A percentile compares a stretch with the other conserved stretches of the same genome.
Evolutionary conservation across 92 coral and sea anemone species (phyloP).

Genomic region (Epizoanthus stellaris): DNA sequence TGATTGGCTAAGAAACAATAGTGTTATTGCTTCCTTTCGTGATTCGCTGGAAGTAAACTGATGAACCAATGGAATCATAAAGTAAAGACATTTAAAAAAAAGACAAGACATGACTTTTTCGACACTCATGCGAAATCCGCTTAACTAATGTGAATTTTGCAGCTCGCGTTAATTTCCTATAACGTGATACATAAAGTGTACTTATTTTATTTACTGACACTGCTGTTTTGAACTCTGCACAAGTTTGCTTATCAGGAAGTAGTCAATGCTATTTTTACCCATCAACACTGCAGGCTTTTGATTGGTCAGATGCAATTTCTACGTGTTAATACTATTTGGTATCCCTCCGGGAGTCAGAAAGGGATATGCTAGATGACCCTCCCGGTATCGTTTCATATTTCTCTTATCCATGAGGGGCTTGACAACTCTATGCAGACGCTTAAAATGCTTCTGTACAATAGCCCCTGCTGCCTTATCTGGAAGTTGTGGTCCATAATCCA

Average conservation of each 20-base stretch:
- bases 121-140: no score
- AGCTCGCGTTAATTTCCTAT: no score
- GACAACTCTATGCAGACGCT: constrained; percentile 56
- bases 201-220: no score
- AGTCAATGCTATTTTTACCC: not conserved
- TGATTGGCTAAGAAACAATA: no score
- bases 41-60: no score
- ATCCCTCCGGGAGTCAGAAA: constrained; percentile 95
- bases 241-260: not conserved
- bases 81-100: no score
- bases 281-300: not conserved
- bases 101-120: no score
- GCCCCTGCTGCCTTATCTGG: constrained; percentile 60
- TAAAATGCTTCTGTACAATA: constrained; percentile 76
- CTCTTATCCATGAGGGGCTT: constrained; percentile 80
- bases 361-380: constrained; percentile 96
- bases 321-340: constrained; percentile 89
- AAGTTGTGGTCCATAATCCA: constrained; percentile 83
- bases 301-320: not conserved
- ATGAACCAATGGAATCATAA: no score
- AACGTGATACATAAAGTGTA: no score
- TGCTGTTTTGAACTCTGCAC: no score
- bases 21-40: no score
- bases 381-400: constrained; percentile 65
- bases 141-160: no score